Conservation (phyloP, 1,140 invertebrate species). For the Pseudomyrmex cubaensis region DNA sequence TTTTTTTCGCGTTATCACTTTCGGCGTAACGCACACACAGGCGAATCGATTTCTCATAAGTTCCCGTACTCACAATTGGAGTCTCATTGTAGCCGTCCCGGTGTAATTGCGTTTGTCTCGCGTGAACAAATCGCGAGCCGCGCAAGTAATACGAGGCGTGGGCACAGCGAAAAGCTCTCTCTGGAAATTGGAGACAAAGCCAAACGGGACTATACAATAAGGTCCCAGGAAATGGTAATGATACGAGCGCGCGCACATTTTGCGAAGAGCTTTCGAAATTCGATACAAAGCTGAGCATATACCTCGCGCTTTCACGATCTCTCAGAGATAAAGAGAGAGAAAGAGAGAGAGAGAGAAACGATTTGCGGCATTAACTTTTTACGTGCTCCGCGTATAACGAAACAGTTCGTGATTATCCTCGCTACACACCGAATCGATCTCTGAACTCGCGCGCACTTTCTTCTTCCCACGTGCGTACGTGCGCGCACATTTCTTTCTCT, state of each 20-base stretch:
- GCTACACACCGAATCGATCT: slow-evolving; percentile 13
- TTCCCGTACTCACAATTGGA: background rate
- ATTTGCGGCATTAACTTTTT: background rate
- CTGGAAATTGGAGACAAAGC: background rate
- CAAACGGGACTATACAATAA: background rate
- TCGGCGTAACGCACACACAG: too few species aligned
- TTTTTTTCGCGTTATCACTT: background rate
- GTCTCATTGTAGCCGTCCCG: background rate
- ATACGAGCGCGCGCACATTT: background rate
- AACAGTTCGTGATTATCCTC: background rate
- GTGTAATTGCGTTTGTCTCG: background rate
- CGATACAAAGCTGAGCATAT: background rate
- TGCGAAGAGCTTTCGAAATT: background rate
- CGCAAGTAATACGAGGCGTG: background rate
- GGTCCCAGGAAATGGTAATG: background rate
- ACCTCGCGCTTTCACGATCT: background rate
- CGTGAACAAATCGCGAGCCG: background rate
- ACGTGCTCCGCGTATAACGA: background rate
- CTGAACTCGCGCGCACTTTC: slow-evolving; percentile 35
- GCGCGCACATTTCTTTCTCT: too few species aligned
- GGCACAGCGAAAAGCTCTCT: background rate
- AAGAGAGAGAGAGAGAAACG: too few species aligned
- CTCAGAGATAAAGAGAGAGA: too few species aligned
- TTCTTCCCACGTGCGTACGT: background rate
- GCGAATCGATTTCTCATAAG: slow-evolving; percentile 6